Conservation (phyloP, 37 sponge, comb jelly and placozoan genomes). For the Chondrilla cf. caribensis region DNA sequence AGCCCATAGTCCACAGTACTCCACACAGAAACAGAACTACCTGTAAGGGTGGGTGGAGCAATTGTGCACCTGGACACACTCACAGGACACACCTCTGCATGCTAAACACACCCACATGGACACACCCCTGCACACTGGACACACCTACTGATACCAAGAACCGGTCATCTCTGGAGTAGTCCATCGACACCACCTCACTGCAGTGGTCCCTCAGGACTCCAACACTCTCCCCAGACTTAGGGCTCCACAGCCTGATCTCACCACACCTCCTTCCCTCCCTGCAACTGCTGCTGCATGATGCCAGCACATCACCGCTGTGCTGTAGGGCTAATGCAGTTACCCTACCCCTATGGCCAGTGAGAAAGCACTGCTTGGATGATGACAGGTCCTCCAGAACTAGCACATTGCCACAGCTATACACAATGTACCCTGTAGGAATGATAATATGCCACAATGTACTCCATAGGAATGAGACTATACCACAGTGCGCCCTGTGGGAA, state of each 20-base stretch:
- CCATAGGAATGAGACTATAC: neutral
- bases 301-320: conserved; percentile 36
- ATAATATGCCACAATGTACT: too few species aligned
- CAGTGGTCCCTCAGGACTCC: conserved; percentile 48
- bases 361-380: conserved; percentile 42
- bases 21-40: conserved; percentile 64
- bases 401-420: conserved; percentile 69
- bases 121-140: neutral
- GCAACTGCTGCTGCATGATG: neutral
- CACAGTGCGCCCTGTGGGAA: too few species aligned
- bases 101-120: neutral
- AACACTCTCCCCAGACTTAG: neutral
- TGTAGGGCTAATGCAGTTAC: conserved; percentile 66
- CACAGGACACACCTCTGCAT: too few species aligned
- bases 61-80: too few species aligned
- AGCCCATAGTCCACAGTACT: conserved; percentile 51
- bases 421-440: conserved; percentile 54
- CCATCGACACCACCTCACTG: conserved; percentile 35
- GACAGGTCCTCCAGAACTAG: conserved; percentile 73
- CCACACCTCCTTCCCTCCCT: neutral
- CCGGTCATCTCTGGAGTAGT: conserved; percentile 78
- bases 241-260: neutral
- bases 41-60: neutral
- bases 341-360: conserved; percentile 66
- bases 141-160: conserved; percentile 78